A percentile compares a stretch with the other conserved stretches of the same genome.
Conservation (phyloP, 2,888 invertebrate species). For the Phasia obesa region DNA sequence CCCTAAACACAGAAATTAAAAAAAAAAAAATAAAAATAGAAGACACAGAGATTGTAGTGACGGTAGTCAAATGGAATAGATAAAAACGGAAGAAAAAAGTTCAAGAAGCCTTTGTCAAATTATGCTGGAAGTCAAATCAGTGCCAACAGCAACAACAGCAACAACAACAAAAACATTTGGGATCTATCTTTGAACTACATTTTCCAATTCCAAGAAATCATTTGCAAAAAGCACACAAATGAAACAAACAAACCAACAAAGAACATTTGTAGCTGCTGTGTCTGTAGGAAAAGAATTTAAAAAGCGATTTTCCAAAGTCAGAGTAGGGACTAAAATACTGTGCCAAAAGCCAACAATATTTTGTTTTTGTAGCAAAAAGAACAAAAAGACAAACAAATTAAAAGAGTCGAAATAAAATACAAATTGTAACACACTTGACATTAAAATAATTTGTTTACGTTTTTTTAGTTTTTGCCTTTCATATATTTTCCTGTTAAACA, state of each 20-base stretch:
- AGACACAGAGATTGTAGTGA: slow-evolving; percentile 1
- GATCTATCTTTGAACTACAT: slow-evolving; percentile 43
- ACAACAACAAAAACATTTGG: slow-evolving; percentile 49
- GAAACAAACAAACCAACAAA: too few relatives aligned
- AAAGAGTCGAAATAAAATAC: neutral
- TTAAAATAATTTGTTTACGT: slow-evolving; percentile 8
- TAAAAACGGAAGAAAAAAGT: slow-evolving; percentile 9
- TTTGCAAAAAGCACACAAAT: slow-evolving; percentile 3
- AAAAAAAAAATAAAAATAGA: slow-evolving; percentile 1
- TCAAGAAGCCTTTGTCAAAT: slow-evolving; percentile 60
- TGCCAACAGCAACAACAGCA: slow-evolving; percentile 47
- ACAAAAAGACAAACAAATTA: too few relatives aligned
- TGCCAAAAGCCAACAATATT: slow-evolving; percentile 39
- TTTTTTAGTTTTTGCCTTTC: neutral
- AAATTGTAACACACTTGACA: slow-evolving; percentile 9
- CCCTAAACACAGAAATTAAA: neutral
- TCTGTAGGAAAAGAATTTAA: slow-evolving; percentile 6
- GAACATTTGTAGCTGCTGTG: neutral
- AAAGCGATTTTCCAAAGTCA: slow-evolving; percentile 34
- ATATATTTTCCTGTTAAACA: neutral
- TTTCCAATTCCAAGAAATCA: slow-evolving; percentile 14
- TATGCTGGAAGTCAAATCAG: slow-evolving; percentile 46
- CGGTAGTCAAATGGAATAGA: slow-evolving; percentile 20
- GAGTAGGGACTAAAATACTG: slow-evolving; percentile 20
- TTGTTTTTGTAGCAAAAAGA: slow-evolving; percentile 20